Evolutionary conservation across 2,888 invertebrate species (phyloP), one percentile per base, ranked within the genome.

Genomic region (Ormyrus rosae): DNA sequence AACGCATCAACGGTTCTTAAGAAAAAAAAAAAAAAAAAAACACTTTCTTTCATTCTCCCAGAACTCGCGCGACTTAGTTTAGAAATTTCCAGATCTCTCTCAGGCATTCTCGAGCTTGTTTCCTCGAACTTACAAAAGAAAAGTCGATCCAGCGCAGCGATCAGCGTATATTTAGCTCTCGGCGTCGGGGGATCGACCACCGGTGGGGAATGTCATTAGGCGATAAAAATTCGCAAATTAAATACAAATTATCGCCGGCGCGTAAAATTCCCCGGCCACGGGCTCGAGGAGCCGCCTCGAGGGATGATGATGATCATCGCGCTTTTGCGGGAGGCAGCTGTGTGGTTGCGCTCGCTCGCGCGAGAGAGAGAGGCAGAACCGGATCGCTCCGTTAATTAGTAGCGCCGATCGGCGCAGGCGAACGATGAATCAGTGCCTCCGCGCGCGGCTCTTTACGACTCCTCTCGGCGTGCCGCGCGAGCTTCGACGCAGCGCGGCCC

Each of bases 361-460:
- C 1, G 19, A 19, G 19, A 19, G 19, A 19, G 19, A 19, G 34
- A 85, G 84, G 34, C 34, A 34, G 84, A 88, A 88, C 87, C 87
- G 87, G 88, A 87, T 87, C 84, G 83, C 79, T 84, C 77, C 84
- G 85, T 86, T 87, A 87, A 87, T 87, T 87, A 87, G 87, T 87
- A 87, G 83, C 85, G 81, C 83, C 83, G 84, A 85, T 85, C 84
- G 46, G 58, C 10, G 77, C 34, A 34, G 34, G 34, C 82, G 83
- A 83, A 84, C 85, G 85, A 88, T 87, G 86, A 87, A 87, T 87
- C 86, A 84, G 83, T 84, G 83, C 78, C 81, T 76, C 75, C 45
- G 50, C 34, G 34, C 34, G 65, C 50, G 67, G 34, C 19, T 60
- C 68, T 78, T 78, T 78, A 73, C 78, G 78, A 78, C 68, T 67